Evolutionary conservation across 2,888 invertebrate species (phyloP).

Genomic region (Clostera curtula): DNA sequence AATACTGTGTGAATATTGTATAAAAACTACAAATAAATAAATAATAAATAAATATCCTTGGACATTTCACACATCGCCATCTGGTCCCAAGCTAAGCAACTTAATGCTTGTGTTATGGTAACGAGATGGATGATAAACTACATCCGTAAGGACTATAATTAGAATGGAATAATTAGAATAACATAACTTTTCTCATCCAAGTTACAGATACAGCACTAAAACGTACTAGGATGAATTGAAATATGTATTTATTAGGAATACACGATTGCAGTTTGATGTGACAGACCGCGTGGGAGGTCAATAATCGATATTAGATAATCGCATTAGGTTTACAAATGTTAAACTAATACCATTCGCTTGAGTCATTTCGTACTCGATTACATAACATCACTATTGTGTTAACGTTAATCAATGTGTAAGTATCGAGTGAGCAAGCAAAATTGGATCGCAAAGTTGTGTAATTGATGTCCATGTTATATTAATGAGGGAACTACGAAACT

Average conservation of each 20-base stretch:
- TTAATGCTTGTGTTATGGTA: too few species aligned
- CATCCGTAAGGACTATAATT: too few species aligned
- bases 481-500: slow-evolving; percentile 9
- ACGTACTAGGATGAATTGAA: too few species aligned
- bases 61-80: too few species aligned
- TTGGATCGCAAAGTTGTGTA: slow-evolving; percentile 4
- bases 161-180: too few species aligned
- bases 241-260: slow-evolving; percentile 1
- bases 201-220: too few species aligned
- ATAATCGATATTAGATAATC: slow-evolving; percentile 66
- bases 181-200: too few species aligned
- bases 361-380: slow-evolving; percentile 41
- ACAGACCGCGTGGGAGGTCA: slow-evolving; percentile 51
- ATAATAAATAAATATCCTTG: too few species aligned
- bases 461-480: slow-evolving; percentile 6
- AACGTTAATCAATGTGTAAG: slow-evolving; percentile 10
- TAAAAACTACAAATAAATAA: too few species aligned
- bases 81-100: too few species aligned
- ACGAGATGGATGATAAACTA: too few species aligned
- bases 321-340: slow-evolving; percentile 55
- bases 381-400: slow-evolving; percentile 22
- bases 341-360: slow-evolving; percentile 42
- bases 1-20: too few species aligned
- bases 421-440: slow-evolving; percentile 10
- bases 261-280: slow-evolving; percentile 33